Percentiles rank a stretch among this genome's conserved stretches.
phyloP scores from a whole-genome alignment of 2,797 vertebrate species.

The Pseudotriccus pelzelni region DNA sequence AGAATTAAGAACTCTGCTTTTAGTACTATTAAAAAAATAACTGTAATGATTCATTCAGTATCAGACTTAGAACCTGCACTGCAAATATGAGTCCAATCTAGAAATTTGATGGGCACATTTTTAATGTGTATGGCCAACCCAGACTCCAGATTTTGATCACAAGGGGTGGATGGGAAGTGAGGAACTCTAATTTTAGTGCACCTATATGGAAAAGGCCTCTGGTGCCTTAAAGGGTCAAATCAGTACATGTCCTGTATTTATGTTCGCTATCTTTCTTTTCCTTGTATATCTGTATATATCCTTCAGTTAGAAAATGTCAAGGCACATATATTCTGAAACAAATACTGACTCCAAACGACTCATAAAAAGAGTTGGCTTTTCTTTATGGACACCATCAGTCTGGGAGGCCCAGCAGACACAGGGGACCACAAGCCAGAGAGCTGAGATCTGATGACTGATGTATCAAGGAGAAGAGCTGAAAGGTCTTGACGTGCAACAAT shows the following conservation, averaged over 20 bases:
- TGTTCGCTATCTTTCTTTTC: neutral
- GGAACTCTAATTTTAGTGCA: neutral
- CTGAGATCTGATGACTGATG: neutral
- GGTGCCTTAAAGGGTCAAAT: neutral
- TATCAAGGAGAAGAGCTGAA: neutral
- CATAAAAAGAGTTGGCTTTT: neutral
- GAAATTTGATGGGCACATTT: neutral
- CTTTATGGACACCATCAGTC: neutral
- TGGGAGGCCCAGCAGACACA: neutral
- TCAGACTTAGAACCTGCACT: neutral
- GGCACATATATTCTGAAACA: neutral
- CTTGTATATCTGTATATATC: neutral
- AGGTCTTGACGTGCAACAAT: neutral
- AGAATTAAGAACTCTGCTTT: neutral
- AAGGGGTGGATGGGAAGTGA: neutral
- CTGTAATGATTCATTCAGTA: neutral
- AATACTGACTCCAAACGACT: neutral
- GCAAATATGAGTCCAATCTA: neutral
- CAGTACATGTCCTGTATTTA: neutral
- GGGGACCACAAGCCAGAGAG: neutral
- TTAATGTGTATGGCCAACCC: neutral
- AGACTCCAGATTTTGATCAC: neutral
- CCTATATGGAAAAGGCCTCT: neutral
- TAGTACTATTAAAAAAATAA: neutral
- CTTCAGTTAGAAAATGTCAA: neutral